These are phyloP conservation scores for Incurvaria masculella DNA, from an alignment of 2,888 invertebrate genomes.

Conservation along the genomic window DNA sequence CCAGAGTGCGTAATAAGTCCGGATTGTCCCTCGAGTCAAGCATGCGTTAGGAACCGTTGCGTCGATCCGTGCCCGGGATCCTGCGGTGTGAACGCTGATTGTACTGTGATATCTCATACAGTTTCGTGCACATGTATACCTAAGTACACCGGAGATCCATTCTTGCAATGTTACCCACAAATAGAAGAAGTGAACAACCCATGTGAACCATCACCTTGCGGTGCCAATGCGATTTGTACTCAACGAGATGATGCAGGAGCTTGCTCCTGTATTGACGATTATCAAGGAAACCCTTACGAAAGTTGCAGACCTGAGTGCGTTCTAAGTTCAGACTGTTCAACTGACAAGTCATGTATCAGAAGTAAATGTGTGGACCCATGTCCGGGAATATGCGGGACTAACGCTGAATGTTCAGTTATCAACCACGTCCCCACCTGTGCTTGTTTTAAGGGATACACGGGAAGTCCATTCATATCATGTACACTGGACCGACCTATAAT, in stretches of 20 bases:
- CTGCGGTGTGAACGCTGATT: constrained; percentile 77
- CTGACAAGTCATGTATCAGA: constrained; percentile 76
- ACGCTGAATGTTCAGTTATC: constrained; percentile 79
- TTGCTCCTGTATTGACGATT: constrained; percentile 76
- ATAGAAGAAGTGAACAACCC: constrained; percentile 64
- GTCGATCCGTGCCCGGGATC: constrained; percentile 79
- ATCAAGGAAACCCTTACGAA: constrained; percentile 83
- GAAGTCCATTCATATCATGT: constrained; percentile 64
- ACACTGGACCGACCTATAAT: constrained; percentile 25
- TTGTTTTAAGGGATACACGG: constrained; percentile 67
- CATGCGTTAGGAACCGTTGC: constrained; percentile 79
- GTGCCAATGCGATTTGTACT: constrained; percentile 76
- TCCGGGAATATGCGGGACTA: constrained; percentile 78
- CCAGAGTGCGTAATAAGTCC: constrained; percentile 82
- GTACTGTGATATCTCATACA: constrained; percentile 74
- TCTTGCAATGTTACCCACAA: constrained; percentile 68
- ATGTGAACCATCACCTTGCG: constrained; percentile 86
- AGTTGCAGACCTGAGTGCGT: constrained; percentile 87
- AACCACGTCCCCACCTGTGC: constrained; percentile 86
- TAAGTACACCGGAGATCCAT: constrained; percentile 80
- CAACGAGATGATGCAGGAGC: constrained; percentile 76
- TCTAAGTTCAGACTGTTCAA: constrained; percentile 79
- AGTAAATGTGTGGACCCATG: constrained; percentile 87
- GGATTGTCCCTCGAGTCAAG: constrained; percentile 72
- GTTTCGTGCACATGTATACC: constrained; percentile 76